Base-by-base conservation (phyloP, 1,140 invertebrate genomes). In the Oncopodura yosiiana region DNA sequence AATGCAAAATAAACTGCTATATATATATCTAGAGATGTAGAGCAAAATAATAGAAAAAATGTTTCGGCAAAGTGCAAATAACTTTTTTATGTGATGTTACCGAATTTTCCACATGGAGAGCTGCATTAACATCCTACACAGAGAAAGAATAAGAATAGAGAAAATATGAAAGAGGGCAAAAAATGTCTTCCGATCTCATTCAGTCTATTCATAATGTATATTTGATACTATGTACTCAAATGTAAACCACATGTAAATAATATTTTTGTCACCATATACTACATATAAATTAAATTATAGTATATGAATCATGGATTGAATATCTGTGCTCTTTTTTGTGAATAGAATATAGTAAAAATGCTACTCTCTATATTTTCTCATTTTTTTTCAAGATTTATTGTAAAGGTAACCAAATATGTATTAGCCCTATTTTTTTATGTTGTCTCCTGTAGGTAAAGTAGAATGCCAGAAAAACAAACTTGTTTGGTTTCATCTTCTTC, bases 61-160 rank as follows among this genome's bases (percentile, higher is more conserved):
- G n/a, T n/a, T n/a, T n/a, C n/a, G n/a, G n/a, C n/a, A n/a, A 11
- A 37, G 53, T 23, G 48, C 48, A 38, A 46, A 50, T 18, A 39
- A 21, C 24, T 56, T 56, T 49, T 48, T 43, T 71, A 39, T 81
- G 73, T 0, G 88, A 88, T 64, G 92, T 93, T 23, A 93, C 80
- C 61, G 87, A 92, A 69, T 92, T 94, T 68, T 95, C 91, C 43
- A 86, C 75, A 60, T 92, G 84, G 6, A 93, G 70, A 6, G 86
- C 82, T 0, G 87, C 86, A 67, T 93, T 92, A 1, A 89, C 78
- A 53, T 93, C 88, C 59, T 85, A 44, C 12, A 49, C 32, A 18
- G n/a, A 46, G 1, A 29, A 54, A 14, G 49, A 36, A 39, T 1
- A 46, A 21, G 48, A 19, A 21, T 27, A 6, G 19, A n/a, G 4